Percentiles rank a stretch among this genome's conserved stretches.
phyloP scores from a whole-genome alignment of 2,888 invertebrate genomes.

The Ellobium chinense region DNA sequence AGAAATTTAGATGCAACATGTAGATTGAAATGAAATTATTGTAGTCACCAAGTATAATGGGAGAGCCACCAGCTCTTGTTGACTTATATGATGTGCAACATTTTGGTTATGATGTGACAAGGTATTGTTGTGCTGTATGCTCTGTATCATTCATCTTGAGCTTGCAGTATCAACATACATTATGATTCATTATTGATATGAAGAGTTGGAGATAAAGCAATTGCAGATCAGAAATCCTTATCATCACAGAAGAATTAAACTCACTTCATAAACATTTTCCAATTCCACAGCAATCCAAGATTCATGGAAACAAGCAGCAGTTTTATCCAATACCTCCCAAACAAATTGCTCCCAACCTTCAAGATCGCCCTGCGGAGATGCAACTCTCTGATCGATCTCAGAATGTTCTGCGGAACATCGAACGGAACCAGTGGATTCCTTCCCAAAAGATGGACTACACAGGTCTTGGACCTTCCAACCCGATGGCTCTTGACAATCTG shows the following conservation, averaged over 20 bases:
- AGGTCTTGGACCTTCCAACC: conserved; percentile 73
- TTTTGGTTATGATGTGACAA: no score
- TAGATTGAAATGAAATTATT: no score
- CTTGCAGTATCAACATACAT: no score
- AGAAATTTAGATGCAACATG: no score
- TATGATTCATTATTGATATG: neutral
- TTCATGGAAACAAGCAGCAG: conserved; percentile 65
- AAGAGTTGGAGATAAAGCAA: neutral
- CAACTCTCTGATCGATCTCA: conserved; percentile 63
- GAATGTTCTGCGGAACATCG: conserved; percentile 72
- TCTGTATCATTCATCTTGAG: no score
- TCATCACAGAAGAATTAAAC: neutral
- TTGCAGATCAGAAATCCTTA: neutral
- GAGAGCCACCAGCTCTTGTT: no score
- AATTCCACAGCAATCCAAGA: conserved; percentile 64
- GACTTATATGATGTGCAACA: no score
- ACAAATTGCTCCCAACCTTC: conserved; percentile 70
- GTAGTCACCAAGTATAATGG: no score
- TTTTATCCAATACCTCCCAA: conserved; percentile 75
- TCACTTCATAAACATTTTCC: no score
- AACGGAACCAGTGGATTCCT: conserved; percentile 75
- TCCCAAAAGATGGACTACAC: conserved; percentile 72
- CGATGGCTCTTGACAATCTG: conserved; percentile 73
- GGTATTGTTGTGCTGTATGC: no score
- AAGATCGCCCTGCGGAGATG: conserved; percentile 61